Evolutionary conservation across 1,140 invertebrate genomes (phyloP).

Genomic region (Temnothorax longispinosus): DNA sequence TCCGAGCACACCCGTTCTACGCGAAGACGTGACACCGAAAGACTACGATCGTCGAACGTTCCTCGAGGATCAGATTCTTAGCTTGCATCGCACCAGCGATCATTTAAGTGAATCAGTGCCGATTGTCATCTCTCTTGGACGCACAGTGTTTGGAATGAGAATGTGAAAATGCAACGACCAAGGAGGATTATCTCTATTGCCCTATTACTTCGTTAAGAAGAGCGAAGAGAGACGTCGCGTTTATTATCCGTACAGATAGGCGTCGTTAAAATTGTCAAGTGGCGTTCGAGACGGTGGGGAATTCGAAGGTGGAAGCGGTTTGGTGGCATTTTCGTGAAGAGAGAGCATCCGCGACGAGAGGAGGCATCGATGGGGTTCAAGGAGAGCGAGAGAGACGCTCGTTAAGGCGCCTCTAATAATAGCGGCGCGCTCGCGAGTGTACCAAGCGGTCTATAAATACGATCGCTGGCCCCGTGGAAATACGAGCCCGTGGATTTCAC

Average conservation of each 20-base stretch:
- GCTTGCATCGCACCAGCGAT: background rate
- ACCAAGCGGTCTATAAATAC: slow-evolving; percentile 77
- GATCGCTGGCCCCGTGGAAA: slow-evolving; percentile 73
- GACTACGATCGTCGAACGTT: background rate
- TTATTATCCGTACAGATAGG: background rate
- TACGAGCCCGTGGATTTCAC: slow-evolving; percentile 76
- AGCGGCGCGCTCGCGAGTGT: slow-evolving; percentile 72
- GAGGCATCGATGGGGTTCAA: slow-evolving; percentile 48
- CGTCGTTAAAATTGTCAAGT: background rate
- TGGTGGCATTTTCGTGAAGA: background rate
- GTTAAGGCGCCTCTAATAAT: slow-evolving; percentile 75
- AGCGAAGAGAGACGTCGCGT: background rate
- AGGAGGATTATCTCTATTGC: background rate
- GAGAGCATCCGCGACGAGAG: slow-evolving; percentile 37
- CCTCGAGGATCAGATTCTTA: background rate
- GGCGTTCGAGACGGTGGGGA: background rate
- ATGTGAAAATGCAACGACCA: background rate
- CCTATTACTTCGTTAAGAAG: background rate
- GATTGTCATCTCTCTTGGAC: background rate
- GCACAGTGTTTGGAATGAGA: background rate
- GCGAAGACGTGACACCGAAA: background rate
- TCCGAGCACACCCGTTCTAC: background rate
- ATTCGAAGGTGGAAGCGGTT: slow-evolving; percentile 18
- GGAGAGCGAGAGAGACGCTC: slow-evolving; percentile 63
- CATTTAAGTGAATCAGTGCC: background rate